Evolutionary conservation across 2,797 vertebrate genomes (phyloP), one percentile per base, ranked within the genome.

Genomic region (Peromyscus aztecus): DNA sequence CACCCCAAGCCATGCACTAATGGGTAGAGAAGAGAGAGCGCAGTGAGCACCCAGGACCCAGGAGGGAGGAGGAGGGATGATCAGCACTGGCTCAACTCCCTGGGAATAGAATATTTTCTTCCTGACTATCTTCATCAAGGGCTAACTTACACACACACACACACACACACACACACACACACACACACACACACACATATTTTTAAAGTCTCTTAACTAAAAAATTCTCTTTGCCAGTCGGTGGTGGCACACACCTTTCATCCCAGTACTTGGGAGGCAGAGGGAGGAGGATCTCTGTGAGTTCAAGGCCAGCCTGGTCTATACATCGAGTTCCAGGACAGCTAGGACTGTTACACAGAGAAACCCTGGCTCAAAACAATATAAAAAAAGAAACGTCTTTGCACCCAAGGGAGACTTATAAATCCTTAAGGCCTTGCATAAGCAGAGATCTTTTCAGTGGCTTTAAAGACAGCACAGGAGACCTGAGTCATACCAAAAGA

Each of bases 61-160:
- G n/a, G 97, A 97, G 98, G 97, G 61, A 97, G 37, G 27, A 24
- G 55, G 55, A 40, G n/a, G n/a, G 80, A 9, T 40, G 6, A 16
- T 27, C 13, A 29, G 23, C 19, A 37, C n/a, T 82, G 80, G 3
- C 12, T 0, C 1, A 27, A 14, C n/a, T 16, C 16, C n/a, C 80
- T 40, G 3, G 23, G 52, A 37, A 57, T n/a, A 16, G 92, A 92
- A 55, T 24, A 37, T 12, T 49, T 67, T 76, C 97, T 94, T 93
- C 93, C 37, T 96, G 65, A 96, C 84, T 86, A 96, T 93, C 87
- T 98, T 98, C 92, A 97, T 97, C 94, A 98, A 99, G 98, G 98
- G 97, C 98, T 98, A 94, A 97, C 1, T 98, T 94, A 78, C 17
- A 1, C 75, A 40, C 55, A 69, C 31, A 69, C 31, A 34, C 63